Percentiles rank a stretch among this genome's conserved stretches.
Evolutionary conservation across 2,113 vertebrate genomes (phyloP).

Genomic region (Zootoca vivipara): DNA sequence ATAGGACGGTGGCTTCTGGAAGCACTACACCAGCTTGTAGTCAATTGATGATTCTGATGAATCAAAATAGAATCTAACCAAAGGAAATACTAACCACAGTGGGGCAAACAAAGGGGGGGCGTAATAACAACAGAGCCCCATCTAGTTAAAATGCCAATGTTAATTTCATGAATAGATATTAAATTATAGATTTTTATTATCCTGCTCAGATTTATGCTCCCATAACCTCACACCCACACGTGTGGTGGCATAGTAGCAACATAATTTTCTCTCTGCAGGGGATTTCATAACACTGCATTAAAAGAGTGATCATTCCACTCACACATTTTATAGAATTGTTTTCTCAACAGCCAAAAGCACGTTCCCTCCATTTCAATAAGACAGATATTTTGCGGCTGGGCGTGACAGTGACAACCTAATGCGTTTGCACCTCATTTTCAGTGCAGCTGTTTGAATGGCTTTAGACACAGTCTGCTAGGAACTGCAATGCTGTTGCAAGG

Average conservation of each 20-base stretch:
- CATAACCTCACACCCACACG: constrained; percentile 56
- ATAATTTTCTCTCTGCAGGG: constrained; percentile 27
- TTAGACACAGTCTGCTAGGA: neutral
- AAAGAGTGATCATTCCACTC: constrained; percentile 53
- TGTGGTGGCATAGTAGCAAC: constrained; percentile 48
- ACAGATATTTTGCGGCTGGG: constrained; percentile 65
- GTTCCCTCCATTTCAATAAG: constrained; percentile 60
- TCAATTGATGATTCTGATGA: neutral
- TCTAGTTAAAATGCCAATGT: neutral
- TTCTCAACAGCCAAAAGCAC: constrained; percentile 64
- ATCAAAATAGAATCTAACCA: constrained; percentile 22
- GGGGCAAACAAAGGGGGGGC: neutral
- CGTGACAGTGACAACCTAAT: neutral
- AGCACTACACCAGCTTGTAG: neutral
- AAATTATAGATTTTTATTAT: constrained; percentile 69
- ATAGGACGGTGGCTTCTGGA: rapidly evolving
- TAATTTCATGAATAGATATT: constrained; percentile 50
- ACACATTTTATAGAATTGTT: constrained; percentile 59
- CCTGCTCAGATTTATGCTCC: constrained; percentile 57
- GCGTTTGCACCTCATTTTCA: neutral
- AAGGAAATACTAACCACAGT: constrained; percentile 33
- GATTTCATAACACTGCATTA: constrained; percentile 55
- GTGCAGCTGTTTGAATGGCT: neutral
- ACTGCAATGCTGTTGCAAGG: neutral
- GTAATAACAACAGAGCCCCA: neutral